These are phyloP conservation scores for Lymantria monacha DNA, from an alignment of 2,888 invertebrate genomes.

Conservation along the genomic window DNA sequence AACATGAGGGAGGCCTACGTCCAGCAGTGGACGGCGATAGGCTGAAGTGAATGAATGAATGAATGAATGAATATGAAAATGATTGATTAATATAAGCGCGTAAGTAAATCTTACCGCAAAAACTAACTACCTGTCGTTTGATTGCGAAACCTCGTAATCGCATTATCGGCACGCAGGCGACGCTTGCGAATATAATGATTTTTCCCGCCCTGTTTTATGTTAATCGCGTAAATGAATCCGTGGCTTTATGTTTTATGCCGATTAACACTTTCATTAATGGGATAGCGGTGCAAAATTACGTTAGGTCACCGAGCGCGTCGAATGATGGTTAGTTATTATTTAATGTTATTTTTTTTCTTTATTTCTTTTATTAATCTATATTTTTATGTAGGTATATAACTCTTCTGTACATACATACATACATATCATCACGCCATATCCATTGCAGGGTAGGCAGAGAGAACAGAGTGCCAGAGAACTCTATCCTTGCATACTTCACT, in stretches of 20 bases:
- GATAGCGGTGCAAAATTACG: constrained; percentile 45
- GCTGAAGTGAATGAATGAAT: too few relatives aligned
- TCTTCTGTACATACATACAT: too few relatives aligned
- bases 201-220: constrained; percentile 55
- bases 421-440: too few relatives aligned
- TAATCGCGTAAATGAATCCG: constrained; percentile 50
- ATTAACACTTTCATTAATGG: constrained; percentile 67
- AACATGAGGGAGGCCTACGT: too few relatives aligned
- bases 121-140: constrained; percentile 4
- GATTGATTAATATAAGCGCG: too few relatives aligned
- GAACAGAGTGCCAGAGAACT: too few relatives aligned
- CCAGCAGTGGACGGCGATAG: too few relatives aligned
- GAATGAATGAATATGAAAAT: too few relatives aligned
- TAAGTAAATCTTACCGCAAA: too few relatives aligned
- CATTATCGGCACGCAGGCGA: constrained; percentile 29
- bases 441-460: too few relatives aligned
- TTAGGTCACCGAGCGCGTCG: constrained; percentile 33
- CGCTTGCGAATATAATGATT: constrained; percentile 43
- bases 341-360: constrained; percentile 4
- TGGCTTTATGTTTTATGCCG: constrained; percentile 57
- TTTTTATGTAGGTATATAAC: neutral
- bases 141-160: constrained; percentile 26
- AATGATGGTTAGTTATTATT: constrained; percentile 19
- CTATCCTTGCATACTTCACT: too few relatives aligned
- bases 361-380: neutral